Conservation (phyloP, 2,113 vertebrate species). For the Sisor rabdophorus region DNA sequence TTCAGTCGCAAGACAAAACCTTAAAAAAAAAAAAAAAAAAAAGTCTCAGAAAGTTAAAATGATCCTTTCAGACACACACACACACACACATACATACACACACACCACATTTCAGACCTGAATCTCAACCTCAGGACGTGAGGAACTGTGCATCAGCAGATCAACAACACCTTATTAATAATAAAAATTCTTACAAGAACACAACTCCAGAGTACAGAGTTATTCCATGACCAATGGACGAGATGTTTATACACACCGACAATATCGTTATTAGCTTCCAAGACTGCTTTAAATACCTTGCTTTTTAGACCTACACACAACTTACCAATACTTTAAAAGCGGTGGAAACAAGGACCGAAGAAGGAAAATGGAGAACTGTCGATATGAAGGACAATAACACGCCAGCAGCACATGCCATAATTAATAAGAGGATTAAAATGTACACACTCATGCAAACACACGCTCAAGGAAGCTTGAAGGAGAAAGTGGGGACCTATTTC, state of each 20-base stretch:
- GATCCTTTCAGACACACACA: not conserved
- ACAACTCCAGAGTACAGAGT: not conserved
- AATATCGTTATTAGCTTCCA: not conserved
- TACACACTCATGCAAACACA: too few relatives aligned
- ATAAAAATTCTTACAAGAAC: not conserved
- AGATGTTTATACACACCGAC: constrained; percentile 1
- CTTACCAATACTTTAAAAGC: constrained; percentile 1
- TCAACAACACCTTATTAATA: not conserved
- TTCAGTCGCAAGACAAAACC: not conserved
- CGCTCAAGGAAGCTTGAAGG: too few relatives aligned
- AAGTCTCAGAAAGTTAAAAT: not conserved
- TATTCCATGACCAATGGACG: not conserved
- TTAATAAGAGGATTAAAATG: constrained; percentile 6
- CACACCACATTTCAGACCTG: not conserved
- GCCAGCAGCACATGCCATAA: constrained; percentile 14
- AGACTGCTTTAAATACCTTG: constrained; percentile 17
- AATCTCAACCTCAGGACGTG: not conserved
- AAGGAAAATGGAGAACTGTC: not conserved
- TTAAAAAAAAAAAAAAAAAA: too few relatives aligned
- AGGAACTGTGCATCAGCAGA: not conserved
- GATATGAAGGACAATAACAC: not conserved
- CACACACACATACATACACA: not conserved
- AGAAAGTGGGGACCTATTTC: too few relatives aligned
- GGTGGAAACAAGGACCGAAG: not conserved
- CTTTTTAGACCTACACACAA: not conserved